Evolutionary conservation across 2,888 invertebrate genomes (phyloP), one percentile per base, ranked within the genome.

Genomic region (Clistopyga incitator): DNA sequence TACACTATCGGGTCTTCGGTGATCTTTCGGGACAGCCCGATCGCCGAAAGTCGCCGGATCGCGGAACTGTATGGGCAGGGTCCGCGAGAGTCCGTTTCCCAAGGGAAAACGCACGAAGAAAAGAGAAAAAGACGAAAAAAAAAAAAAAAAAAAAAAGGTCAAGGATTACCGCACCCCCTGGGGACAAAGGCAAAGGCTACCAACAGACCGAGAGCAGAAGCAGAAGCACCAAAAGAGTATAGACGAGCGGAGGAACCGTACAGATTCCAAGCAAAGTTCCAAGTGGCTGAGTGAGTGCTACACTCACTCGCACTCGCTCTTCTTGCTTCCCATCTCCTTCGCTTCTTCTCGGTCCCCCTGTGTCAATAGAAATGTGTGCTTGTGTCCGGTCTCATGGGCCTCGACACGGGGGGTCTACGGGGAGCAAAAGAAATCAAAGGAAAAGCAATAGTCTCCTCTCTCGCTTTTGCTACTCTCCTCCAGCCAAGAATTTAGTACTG

Each of bases 311-410:
- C 25, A 42, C 13, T 34, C 83, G 61, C 42, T 10, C 45, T 38
- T 23, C 23, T 75, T 23, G 29, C 38, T 25, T 20, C 11, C 64
- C 18, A 13, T 29, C 13, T 18, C 56, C n/a, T 23, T 42, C 56
- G 54, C 23, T 4, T 20, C 45, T 23, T 8, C 34, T 50, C 23
- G 6, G 72, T 45, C 70, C 23, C 71, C 75, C 71, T 88, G 84
- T 87, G 89, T 89, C 89, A 90, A 88, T 89, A 90, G 89, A 88
- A 89, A 89, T 87, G 87, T 86, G 85, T 88, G 83, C 84, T 88
- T 86, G 85, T 84, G 86, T 88, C 86, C 78, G 86, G 85, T 83
- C 87, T 84, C 85, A 83, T 84, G 84, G 82, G 83, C 79, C 85
- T 87, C 87, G 84, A 86, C 85, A 81, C 88, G 81, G 87, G 88